These are phyloP conservation scores for Calephelis perditalis DNA, from an alignment of 2,888 invertebrate species.

Conservation along the genomic window DNA sequence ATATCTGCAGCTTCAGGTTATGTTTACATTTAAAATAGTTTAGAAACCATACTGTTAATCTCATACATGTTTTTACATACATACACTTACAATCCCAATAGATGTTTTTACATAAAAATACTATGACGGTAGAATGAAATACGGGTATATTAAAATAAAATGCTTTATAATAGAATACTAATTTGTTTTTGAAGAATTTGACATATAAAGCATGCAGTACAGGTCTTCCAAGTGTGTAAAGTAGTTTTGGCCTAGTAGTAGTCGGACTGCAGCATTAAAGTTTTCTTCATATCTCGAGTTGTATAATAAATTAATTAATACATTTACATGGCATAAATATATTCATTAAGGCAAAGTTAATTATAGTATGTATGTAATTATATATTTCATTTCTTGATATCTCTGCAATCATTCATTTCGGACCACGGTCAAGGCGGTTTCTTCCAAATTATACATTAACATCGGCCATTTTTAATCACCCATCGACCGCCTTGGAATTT, in stretches of 20 bases:
- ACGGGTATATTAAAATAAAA: too few relatives aligned
- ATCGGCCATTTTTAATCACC: conserved; percentile 42
- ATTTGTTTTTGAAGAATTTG: background rate
- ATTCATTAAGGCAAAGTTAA: conserved; percentile 11
- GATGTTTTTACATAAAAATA: too few relatives aligned
- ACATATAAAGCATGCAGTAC: background rate
- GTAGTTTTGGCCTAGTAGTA: background rate
- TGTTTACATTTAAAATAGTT: too few relatives aligned
- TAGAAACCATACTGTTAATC: too few relatives aligned
- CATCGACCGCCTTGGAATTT: conserved; percentile 26
- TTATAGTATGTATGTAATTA: conserved; percentile 23
- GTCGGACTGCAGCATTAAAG: conserved; percentile 1
- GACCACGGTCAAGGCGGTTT: conserved; percentile 52
- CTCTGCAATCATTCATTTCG: conserved; percentile 39
- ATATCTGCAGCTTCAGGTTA: too few relatives aligned
- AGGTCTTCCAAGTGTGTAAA: background rate
- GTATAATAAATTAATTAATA: background rate
- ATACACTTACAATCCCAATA: too few relatives aligned
- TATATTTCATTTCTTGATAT: conserved; percentile 29
- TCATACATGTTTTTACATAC: too few relatives aligned
- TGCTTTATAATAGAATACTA: background rate
- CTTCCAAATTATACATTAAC: conserved; percentile 53
- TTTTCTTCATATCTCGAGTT: conserved; percentile 15
- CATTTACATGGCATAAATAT: background rate
- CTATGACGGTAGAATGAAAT: too few relatives aligned